Evolutionary conservation across 2,113 vertebrate genomes (phyloP), one percentile per base, ranked within the genome.

Genomic region (Antechinus stuartii): DNA sequence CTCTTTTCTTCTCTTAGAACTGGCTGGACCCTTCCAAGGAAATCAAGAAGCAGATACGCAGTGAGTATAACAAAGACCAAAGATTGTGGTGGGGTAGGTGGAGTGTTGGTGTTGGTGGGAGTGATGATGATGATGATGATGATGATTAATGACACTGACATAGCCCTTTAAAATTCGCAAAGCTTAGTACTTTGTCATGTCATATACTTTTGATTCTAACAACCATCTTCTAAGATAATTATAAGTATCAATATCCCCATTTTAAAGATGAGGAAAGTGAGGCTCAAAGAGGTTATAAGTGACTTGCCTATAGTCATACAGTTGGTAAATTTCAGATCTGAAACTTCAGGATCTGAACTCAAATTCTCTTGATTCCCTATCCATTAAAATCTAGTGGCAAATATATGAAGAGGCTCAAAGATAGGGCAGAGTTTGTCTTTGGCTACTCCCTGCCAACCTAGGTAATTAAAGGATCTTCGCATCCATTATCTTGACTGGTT

Each of bases 1-100:
- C 6, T 97, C 0, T 94, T 92, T 98, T 98, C 94, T 98, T 9
- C 0, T 98, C 99, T 94, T 98, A 99, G 99, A 99, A 99, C 97
- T 99, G 99, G 99, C 98, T 99, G 98, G 99, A 99, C 97, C 99
- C 99, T 89, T 99, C 99, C 98, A 99, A 99, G 98, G 99, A 99
- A 98, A 99, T 99, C 98, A 99, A 99, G 99, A 99, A 99, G 98
- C 99, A 99, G 98, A 99, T 99, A 97, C 99, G 99, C 98, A 99
- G 99, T 99, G 98, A 99, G 99, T 99, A 94, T 95, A 57, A 2
- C 0, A 52, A 56, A 35, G 68, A 84, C 68, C 19, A 42, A 42
- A 84, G n/a, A 52, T 89, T 0, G 23, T 24, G 91, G 26, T 22
- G 90, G 68, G 93, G 54, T 46, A 16, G 4, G 3, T 0, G 19